Percentiles rank a stretch among this genome's conserved stretches.
phyloP scores from a whole-genome alignment of 2,888 invertebrate species.

The Nymphalis c-album region DNA sequence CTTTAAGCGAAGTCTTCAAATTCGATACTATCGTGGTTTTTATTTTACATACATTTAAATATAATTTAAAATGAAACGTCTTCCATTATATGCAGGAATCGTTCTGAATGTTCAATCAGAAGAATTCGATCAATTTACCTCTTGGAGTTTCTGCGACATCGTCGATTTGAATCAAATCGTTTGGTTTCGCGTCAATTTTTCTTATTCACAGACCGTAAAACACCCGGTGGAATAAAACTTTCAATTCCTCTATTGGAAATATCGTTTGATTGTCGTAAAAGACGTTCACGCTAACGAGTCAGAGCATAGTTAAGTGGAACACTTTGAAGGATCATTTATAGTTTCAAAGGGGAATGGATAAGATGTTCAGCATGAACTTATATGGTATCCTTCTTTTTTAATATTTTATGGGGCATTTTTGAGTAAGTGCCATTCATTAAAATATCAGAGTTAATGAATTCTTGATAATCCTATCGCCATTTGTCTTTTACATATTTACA shows the following conservation, averaged over 20 bases:
- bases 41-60: background rate
- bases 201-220: slow-evolving; percentile 18
- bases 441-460: no score
- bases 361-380: background rate
- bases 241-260: slow-evolving; percentile 22
- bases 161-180: slow-evolving; percentile 20
- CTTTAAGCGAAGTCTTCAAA: background rate
- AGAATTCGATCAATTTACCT: slow-evolving; percentile 23
- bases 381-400: background rate
- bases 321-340: slow-evolving; percentile 5
- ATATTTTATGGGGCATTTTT: no score
- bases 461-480: no score
- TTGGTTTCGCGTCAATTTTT: slow-evolving; percentile 18
- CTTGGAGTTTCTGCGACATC: slow-evolving; percentile 15
- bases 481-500: no score
- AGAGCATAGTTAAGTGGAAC: slow-evolving; percentile 14
- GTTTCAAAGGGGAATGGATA: background rate
- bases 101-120: slow-evolving; percentile 15
- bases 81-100: slow-evolving; percentile 3
- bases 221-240: slow-evolving; percentile 30
- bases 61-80: background rate
- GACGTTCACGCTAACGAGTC: slow-evolving; percentile 29
- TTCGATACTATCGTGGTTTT: background rate
- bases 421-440: no score
- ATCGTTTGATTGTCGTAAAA: slow-evolving; percentile 34